phyloP scores from a whole-genome alignment of 1,140 invertebrate genomes.

The Periplaneta americana region DNA sequence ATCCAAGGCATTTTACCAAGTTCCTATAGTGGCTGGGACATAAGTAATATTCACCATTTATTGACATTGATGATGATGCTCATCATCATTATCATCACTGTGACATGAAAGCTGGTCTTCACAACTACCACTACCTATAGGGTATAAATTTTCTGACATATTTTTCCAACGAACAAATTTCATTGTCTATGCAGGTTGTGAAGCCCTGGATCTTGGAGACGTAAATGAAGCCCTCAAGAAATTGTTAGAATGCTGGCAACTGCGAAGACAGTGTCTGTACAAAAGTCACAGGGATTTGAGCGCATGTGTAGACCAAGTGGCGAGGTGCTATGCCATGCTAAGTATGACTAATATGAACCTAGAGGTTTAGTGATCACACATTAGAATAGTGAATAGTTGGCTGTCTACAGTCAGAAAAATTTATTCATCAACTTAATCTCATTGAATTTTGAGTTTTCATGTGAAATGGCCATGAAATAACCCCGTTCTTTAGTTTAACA shows the following conservation, averaged over 20 bases:
- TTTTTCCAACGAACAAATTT: background rate
- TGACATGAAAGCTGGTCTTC: background rate
- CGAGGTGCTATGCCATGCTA: conserved; percentile 40
- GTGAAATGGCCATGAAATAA: too few species aligned
- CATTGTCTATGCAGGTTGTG: conserved; percentile 23
- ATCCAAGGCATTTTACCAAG: too few species aligned
- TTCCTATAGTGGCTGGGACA: too few species aligned
- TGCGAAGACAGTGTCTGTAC: conserved; percentile 40
- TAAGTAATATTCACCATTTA: too few species aligned
- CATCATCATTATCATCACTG: too few species aligned
- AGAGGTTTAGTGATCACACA: background rate
- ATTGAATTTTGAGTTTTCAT: too few species aligned
- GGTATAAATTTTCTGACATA: background rate
- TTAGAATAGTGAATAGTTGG: background rate
- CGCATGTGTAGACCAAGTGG: conserved; percentile 43
- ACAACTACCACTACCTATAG: background rate
- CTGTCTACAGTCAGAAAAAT: too few species aligned
- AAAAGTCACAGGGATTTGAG: conserved; percentile 42
- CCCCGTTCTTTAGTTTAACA: too few species aligned
- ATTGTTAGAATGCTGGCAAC: conserved; percentile 38
- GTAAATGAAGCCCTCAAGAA: conserved; percentile 37
- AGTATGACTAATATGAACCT: conserved; percentile 31
- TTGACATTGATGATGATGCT: too few species aligned
- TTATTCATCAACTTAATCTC: too few species aligned
- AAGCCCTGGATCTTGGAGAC: conserved; percentile 25